These are phyloP conservation scores for Sebastes iracundus DNA, from an alignment of 2,797 vertebrate species.

Conservation along the genomic window DNA sequence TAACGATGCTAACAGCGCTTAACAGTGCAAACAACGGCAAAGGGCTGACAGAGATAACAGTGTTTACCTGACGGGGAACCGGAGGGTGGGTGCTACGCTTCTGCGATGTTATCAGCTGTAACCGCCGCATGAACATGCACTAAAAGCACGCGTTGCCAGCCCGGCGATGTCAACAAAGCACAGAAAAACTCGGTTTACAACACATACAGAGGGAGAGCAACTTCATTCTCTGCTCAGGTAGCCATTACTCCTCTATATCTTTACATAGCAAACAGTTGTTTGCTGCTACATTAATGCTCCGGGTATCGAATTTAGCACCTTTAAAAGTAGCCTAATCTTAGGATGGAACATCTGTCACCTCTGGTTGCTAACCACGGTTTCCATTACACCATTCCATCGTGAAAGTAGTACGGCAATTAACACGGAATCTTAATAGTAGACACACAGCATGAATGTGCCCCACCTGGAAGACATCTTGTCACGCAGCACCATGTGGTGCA, in stretches of 20 bases:
- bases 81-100: no score
- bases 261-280: not conserved
- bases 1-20: no score
- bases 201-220: not conserved
- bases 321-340: not conserved
- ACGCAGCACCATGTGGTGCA: slow-evolving; percentile 27
- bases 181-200: not conserved
- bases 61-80: no score
- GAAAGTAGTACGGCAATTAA: slow-evolving; percentile 3
- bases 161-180: not conserved
- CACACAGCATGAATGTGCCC: slow-evolving; percentile 7
- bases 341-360: slow-evolving; percentile 3
- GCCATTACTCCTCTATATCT: not conserved
- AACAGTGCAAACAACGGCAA: accelerated
- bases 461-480: slow-evolving; percentile 49
- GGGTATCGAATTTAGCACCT: not conserved
- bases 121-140: no score
- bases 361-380: not conserved
- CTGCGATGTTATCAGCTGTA: no score
- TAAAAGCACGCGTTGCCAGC: not conserved
- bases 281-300: no score
- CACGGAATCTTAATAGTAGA: slow-evolving; percentile 2
- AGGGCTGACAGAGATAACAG: no score
- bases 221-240: not conserved
- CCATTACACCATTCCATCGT: slow-evolving; percentile 5